A percentile compares a stretch with the other conserved stretches of the same genome.
Evolutionary conservation across 2,888 invertebrate species (phyloP).

Genomic region (Parasteatoda lunata): DNA sequence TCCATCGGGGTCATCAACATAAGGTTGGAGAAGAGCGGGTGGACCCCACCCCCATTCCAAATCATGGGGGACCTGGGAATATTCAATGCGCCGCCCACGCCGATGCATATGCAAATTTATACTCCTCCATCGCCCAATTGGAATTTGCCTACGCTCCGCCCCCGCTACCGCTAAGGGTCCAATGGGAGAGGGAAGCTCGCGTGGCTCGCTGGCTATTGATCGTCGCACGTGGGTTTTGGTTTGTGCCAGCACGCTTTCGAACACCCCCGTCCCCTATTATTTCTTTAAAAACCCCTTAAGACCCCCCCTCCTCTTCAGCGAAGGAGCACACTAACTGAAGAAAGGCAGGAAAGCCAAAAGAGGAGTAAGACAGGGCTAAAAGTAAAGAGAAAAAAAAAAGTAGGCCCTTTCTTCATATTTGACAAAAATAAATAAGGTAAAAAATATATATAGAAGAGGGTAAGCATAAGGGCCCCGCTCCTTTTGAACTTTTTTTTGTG

Average conservation of each 20-base stretch:
- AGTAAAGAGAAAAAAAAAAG: neutral
- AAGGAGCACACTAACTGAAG: conserved; percentile 64
- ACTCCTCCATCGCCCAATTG: conserved; percentile 63
- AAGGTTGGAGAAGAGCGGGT: conserved; percentile 26
- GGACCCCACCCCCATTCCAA: conserved; percentile 12
- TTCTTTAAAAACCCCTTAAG: conserved; percentile 22
- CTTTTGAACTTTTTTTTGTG: conserved; percentile 52
- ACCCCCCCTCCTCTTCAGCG: conserved; percentile 24
- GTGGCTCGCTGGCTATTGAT: conserved; percentile 61
- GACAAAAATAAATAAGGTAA: conserved; percentile 55
- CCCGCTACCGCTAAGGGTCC: conserved; percentile 59
- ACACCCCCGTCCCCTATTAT: conserved; percentile 30
- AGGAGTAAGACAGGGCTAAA: conserved; percentile 16
- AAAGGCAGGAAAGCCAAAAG: conserved; percentile 34
- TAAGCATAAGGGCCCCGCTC: conserved; percentile 28
- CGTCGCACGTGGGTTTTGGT: conserved; percentile 61
- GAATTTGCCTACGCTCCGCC: conserved; percentile 72
- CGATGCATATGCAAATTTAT: conserved; percentile 69
- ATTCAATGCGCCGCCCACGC: conserved; percentile 55
- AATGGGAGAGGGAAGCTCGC: conserved; percentile 48
- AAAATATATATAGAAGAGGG: conserved; percentile 18
- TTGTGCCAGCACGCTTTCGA: conserved; percentile 34
- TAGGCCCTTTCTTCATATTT: conserved; percentile 53
- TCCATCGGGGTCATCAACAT: conserved; percentile 61
- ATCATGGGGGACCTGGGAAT: conserved; percentile 27